phyloP scores from a whole-genome alignment of 2,797 vertebrate genomes.

The Pteropus rufus region DNA sequence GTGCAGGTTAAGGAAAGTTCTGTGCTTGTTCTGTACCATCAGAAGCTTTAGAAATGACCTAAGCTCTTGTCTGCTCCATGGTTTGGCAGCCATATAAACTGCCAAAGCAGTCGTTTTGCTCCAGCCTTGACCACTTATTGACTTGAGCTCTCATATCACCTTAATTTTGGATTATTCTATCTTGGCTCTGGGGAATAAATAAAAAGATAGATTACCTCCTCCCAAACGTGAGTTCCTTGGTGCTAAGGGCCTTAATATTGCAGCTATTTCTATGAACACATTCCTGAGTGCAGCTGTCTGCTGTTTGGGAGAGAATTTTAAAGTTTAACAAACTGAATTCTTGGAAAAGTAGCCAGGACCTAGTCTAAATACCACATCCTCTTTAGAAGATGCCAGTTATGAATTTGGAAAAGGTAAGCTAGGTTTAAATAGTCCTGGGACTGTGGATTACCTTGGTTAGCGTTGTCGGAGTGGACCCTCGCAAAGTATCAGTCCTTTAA shows the following conservation, averaged over 20 bases:
- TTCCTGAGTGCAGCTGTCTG: not conserved
- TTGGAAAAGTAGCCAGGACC: not conserved
- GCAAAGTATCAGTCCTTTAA: not conserved
- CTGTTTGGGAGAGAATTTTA: not conserved
- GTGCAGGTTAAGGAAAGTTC: conserved; percentile 47
- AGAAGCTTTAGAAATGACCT: conserved; percentile 55
- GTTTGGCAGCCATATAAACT: not conserved
- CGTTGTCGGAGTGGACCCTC: not conserved
- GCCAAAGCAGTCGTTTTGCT: not conserved
- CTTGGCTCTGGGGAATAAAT: not conserved
- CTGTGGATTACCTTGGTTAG: not conserved
- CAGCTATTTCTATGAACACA: not conserved
- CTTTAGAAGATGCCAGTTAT: conserved; percentile 12
- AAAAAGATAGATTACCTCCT: not conserved
- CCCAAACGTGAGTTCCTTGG: not conserved
- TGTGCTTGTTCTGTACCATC: conserved; percentile 45
- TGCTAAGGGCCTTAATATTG: not conserved
- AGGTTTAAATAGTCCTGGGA: not conserved
- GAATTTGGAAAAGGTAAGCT: conserved; percentile 16
- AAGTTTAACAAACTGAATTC: not conserved
- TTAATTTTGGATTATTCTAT: not conserved
- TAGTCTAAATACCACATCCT: not conserved
- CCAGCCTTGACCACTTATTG: not conserved
- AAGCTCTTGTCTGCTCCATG: not conserved
- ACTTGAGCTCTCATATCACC: not conserved